These are phyloP conservation scores for Eustalomyia histrio DNA, from an alignment of 2,888 invertebrate genomes.

Conservation along the genomic window DNA sequence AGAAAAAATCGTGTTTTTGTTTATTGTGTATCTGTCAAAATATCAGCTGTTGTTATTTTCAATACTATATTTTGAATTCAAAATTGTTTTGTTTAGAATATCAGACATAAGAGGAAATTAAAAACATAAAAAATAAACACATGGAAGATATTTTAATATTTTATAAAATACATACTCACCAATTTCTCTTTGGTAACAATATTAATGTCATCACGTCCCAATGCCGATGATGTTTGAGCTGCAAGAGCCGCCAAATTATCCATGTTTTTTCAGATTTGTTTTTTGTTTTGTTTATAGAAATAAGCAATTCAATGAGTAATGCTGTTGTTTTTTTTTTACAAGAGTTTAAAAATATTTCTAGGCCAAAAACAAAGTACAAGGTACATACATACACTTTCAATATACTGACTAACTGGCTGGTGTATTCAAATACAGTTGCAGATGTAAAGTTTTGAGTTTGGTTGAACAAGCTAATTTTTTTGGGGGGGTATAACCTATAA, in stretches of 20 bases:
- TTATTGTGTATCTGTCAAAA: slow-evolving; percentile 23
- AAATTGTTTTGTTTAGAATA: slow-evolving; percentile 59
- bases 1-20: slow-evolving; percentile 4
- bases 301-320: slow-evolving; percentile 38
- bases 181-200: slow-evolving; percentile 74
- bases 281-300: slow-evolving; percentile 35
- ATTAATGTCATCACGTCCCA: slow-evolving; percentile 83
- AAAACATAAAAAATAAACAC: slow-evolving; percentile 1
- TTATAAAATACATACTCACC: slow-evolving; percentile 72
- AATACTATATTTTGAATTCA: slow-evolving; percentile 48
- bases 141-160: slow-evolving; percentile 1
- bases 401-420: slow-evolving; percentile 21
- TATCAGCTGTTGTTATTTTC: slow-evolving; percentile 58
- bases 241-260: slow-evolving; percentile 87
- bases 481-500: slow-evolving; percentile 49
- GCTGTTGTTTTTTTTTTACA: neutral
- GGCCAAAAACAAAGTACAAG: slow-evolving; percentile 40
- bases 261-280: slow-evolving; percentile 79
- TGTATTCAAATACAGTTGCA: slow-evolving; percentile 30
- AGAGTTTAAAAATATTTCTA: slow-evolving; percentile 10
- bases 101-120: slow-evolving; percentile 9
- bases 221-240: slow-evolving; percentile 83
- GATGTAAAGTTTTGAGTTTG: slow-evolving; percentile 19
- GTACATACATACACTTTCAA: slow-evolving; percentile 18
- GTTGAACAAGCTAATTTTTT: slow-evolving; percentile 35